Evolutionary conservation across 2,888 invertebrate genomes (phyloP).

Genomic region (Nowickia ferox): DNA sequence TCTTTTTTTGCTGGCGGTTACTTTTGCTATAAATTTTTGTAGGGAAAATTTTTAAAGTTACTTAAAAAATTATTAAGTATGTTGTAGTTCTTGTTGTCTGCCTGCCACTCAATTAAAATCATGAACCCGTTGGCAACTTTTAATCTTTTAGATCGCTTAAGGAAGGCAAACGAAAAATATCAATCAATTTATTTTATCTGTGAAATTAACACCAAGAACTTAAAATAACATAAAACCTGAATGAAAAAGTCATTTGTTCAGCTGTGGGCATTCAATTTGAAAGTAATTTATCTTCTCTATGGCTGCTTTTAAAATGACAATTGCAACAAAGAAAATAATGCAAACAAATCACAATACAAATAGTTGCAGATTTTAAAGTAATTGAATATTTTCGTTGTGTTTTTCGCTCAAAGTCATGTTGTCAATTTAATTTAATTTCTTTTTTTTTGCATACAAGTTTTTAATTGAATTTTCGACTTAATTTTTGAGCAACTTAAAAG

Average conservation of each 20-base stretch:
- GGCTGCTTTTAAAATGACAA: slow-evolving; percentile 37
- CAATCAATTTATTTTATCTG: slow-evolving; percentile 52
- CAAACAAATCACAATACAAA: slow-evolving; percentile 14
- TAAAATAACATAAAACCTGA: slow-evolving; percentile 26
- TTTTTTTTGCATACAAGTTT: neutral
- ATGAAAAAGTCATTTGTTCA: slow-evolving; percentile 44
- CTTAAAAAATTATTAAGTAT: slow-evolving; percentile 17
- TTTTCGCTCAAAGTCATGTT: neutral
- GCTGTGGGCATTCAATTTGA: slow-evolving; percentile 65
- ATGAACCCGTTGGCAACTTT: slow-evolving; percentile 42
- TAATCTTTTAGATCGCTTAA: neutral
- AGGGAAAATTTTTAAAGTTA: neutral
- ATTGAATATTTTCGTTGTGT: neutral
- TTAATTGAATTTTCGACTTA: neutral
- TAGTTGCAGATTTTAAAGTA: slow-evolving; percentile 13
- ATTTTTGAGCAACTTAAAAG: neutral
- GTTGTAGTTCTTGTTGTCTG: slow-evolving; percentile 42
- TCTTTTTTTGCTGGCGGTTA: slow-evolving; percentile 8
- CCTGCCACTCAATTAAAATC: slow-evolving; percentile 40
- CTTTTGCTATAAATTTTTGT: slow-evolving; percentile 8
- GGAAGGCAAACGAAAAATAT: slow-evolving; percentile 1
- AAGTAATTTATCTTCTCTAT: slow-evolving; percentile 58
- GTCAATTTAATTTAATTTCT: neutral
- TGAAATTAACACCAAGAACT: slow-evolving; percentile 53
- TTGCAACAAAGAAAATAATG: neutral